These are phyloP conservation scores for Trichonephila clavipes DNA, from an alignment of 1,140 invertebrate genomes.

Conservation along the genomic window DNA sequence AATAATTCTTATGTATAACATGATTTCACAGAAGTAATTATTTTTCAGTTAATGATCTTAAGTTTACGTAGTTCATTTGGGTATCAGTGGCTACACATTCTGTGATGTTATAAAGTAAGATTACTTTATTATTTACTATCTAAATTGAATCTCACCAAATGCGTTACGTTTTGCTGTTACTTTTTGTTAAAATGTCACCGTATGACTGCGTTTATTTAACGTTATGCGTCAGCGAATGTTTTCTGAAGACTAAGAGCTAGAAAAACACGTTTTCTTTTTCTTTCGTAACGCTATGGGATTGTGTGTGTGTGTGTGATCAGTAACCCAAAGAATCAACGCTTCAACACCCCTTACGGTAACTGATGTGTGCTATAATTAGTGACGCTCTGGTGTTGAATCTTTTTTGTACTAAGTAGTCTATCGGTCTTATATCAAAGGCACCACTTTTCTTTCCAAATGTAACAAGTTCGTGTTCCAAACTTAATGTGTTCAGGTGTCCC, in stretches of 20 bases:
- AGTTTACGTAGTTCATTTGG: too few species aligned
- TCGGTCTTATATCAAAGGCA: not conserved
- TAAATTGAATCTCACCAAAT: too few species aligned
- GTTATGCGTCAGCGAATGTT: not conserved
- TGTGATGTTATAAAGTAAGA: too few species aligned
- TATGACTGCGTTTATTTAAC: not conserved
- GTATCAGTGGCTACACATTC: too few species aligned
- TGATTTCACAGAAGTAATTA: too few species aligned
- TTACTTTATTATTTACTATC: too few species aligned
- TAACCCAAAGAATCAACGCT: not conserved
- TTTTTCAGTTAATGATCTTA: too few species aligned
- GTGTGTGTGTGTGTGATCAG: too few species aligned
- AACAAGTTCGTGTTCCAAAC: not conserved
- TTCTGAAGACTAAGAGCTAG: not conserved
- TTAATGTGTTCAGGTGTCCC: too few species aligned
- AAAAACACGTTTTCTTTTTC: not conserved
- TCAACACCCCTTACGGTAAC: not conserved
- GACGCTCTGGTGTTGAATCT: not conserved
- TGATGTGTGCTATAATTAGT: constrained; percentile 28
- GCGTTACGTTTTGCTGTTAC: too few species aligned
- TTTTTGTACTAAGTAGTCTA: not conserved
- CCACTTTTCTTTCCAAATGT: not conserved
- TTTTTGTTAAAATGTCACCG: too few species aligned
- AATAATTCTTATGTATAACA: too few species aligned
- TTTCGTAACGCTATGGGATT: not conserved